Evolutionary conservation across 2,113 vertebrate genomes (phyloP).

Genomic region (Hemibagrus wyckioides): DNA sequence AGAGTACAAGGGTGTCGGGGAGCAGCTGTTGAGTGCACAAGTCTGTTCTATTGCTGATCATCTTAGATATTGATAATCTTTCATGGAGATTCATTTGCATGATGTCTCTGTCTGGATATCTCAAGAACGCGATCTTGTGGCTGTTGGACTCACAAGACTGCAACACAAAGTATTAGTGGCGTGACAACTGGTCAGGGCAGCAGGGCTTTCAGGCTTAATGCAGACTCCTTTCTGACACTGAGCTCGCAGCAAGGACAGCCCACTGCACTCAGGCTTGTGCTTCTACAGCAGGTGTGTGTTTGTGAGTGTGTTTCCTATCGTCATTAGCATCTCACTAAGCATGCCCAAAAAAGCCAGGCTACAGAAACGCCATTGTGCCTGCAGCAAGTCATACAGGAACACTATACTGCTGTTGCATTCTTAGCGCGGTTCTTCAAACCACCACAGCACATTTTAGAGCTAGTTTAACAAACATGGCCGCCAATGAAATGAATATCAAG

Average conservation of each 20-base stretch:
- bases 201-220: conserved; percentile 1
- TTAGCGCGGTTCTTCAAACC: neutral
- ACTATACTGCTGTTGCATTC: neutral
- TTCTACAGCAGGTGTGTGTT: neutral
- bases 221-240: neutral
- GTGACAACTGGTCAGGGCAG: neutral
- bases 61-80: conserved; percentile 2
- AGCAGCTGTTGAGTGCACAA: neutral
- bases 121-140: conserved; percentile 7
- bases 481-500: neutral
- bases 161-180: neutral
- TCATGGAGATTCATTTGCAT: conserved; percentile 24
- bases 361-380: neutral
- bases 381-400: neutral
- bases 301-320: neutral
- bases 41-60: conserved; percentile 5
- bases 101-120: conserved; percentile 22
- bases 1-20: neutral
- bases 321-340: neutral
- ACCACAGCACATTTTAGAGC: neutral
- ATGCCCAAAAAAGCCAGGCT: neutral
- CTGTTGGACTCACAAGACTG: neutral
- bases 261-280: neutral
- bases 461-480: neutral
- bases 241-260: neutral